Percentiles rank a stretch among this genome's conserved stretches.
Conservation (phyloP, 1,140 invertebrate species). For the Magallana gigas region DNA sequence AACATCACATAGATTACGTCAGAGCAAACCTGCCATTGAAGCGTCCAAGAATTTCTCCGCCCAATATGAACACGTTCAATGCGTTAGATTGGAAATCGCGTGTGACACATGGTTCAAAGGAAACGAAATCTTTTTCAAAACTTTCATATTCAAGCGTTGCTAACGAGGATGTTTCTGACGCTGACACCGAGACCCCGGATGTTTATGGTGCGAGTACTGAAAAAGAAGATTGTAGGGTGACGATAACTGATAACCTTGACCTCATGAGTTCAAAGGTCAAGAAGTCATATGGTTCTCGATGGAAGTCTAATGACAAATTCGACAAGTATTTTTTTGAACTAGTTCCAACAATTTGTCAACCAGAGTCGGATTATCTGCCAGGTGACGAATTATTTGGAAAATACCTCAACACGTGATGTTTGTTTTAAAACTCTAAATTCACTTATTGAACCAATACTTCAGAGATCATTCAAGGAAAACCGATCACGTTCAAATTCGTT, state of each 20-base stretch:
- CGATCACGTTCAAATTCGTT: too few relatives aligned
- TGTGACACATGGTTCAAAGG: neutral
- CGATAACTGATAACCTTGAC: neutral
- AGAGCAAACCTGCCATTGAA: neutral
- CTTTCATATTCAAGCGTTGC: neutral
- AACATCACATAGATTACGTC: conserved; percentile 1
- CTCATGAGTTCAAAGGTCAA: neutral
- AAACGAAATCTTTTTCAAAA: neutral
- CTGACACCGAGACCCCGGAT: neutral
- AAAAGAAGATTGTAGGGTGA: neutral
- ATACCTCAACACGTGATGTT: too few relatives aligned
- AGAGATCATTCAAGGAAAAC: too few relatives aligned
- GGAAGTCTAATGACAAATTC: conserved; percentile 14
- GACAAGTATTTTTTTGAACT: neutral
- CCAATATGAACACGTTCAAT: neutral
- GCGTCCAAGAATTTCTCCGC: neutral
- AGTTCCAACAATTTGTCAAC: conserved; percentile 2
- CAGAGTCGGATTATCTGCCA: neutral
- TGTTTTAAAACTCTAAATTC: too few relatives aligned
- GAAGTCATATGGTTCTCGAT: neutral
- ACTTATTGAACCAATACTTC: too few relatives aligned
- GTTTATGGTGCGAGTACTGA: neutral
- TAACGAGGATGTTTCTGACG: neutral
- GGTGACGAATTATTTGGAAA: neutral
- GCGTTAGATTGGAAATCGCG: neutral